phyloP scores from a whole-genome alignment of 2,797 vertebrate genomes.

The Potorous gilbertii region DNA sequence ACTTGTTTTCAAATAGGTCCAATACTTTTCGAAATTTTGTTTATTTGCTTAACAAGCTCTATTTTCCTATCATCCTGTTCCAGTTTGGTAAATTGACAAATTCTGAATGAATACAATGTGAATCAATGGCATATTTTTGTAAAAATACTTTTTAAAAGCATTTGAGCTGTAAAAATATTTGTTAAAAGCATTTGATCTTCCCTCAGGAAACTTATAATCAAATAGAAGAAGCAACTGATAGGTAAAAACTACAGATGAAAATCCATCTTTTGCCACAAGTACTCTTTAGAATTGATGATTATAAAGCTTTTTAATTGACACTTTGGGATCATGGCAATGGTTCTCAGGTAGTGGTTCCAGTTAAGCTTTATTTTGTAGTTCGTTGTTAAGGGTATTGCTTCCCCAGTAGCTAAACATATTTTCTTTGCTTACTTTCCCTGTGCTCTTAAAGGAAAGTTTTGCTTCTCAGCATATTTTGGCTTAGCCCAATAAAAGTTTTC shows the following conservation, averaged over 20 bases:
- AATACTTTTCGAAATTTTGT: conserved; percentile 44
- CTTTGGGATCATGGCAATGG: background rate
- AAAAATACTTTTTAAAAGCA: background rate
- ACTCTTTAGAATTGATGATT: background rate
- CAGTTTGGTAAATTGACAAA: background rate
- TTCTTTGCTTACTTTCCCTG: conserved; percentile 29
- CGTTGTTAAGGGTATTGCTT: background rate
- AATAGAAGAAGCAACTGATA: background rate
- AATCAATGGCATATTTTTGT: background rate
- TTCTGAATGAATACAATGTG: background rate
- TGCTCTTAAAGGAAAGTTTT: background rate
- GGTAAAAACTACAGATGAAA: background rate
- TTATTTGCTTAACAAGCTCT: conserved; percentile 40
- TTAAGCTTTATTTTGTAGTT: background rate
- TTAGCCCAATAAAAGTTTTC: background rate
- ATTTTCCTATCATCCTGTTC: background rate
- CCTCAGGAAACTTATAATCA: conserved; percentile 41
- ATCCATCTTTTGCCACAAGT: background rate
- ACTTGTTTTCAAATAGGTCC: conserved; percentile 10
- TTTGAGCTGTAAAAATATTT: conserved; percentile 41
- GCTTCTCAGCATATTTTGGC: background rate
- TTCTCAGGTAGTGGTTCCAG: background rate
- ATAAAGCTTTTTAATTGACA: background rate
- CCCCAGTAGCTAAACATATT: background rate
- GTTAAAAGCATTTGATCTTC: conserved; percentile 42